These are phyloP conservation scores for Ashinkailepas kermadecensis DNA, from an alignment of 2,888 invertebrate genomes.

Conservation along the genomic window DNA sequence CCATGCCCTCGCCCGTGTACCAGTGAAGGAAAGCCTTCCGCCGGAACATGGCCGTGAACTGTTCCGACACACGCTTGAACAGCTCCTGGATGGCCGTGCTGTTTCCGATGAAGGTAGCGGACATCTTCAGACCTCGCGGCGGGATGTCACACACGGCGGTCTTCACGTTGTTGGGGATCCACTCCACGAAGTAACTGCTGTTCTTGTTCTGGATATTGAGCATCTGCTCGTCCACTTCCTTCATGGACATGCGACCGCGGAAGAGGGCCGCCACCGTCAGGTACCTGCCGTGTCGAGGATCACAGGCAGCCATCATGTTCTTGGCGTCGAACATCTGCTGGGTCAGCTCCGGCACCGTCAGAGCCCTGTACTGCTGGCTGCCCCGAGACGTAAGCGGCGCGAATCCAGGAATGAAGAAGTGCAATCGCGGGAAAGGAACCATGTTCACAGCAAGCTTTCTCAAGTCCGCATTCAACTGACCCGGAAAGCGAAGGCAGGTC, in stretches of 20 bases:
- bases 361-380: conserved; percentile 54
- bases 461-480: conserved; percentile 87
- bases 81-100: conserved; percentile 79
- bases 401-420: conserved; percentile 95
- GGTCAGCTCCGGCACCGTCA: conserved; percentile 64
- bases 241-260: conserved; percentile 54
- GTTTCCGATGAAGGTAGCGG: conserved; percentile 80
- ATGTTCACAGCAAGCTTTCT: conserved; percentile 90
- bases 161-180: conserved; percentile 94
- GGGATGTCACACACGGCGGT: conserved; percentile 90
- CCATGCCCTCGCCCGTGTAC: conserved; percentile 54
- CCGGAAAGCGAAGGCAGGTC: conserved; percentile 85
- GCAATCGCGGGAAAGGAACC: conserved; percentile 94
- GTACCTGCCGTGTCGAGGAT: conserved; percentile 52
- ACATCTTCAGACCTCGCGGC: conserved; percentile 83
- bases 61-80: conserved; percentile 72
- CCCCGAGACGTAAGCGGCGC: conserved; percentile 67
- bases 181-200: conserved; percentile 74
- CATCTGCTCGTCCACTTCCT: conserved; percentile 70
- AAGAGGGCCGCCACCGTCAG: conserved; percentile 54
- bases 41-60: conserved; percentile 72
- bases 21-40: conserved; percentile 52
- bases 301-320: conserved; percentile 58
- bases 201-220: conserved; percentile 69
- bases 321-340: conserved; percentile 56